Base-by-base conservation (phyloP, 1,140 invertebrate genomes). In the Eulimnadia texana region DNA sequence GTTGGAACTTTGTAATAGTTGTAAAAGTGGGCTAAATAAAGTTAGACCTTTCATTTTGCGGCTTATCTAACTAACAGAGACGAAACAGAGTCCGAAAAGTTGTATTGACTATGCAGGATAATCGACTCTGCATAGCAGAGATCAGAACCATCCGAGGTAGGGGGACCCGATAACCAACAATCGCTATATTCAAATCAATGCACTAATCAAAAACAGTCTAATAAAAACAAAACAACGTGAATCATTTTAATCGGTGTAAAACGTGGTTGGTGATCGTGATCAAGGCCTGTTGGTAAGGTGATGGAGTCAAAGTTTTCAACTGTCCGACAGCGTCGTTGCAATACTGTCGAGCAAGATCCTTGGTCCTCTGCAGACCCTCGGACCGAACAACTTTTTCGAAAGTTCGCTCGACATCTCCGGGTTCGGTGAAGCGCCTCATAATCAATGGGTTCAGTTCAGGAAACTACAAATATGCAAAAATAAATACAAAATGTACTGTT, bases 381-480 rank as follows among this genome's bases (percentile, higher is more conserved):
- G 88, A 91, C 71, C 90, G 86, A 72, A 91, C 87, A 2, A 98
- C 93, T 65, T 88, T 75, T 69, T 94, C 84, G 67, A 92, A 90
- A 1, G 94, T 93, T 70, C 82, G 85, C 71, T 93, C 86, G 9
- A 95, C 91, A 74, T 98, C 95, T 0, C 92, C 93, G 0, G 87
- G 81, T 69, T 93, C 84, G 76, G 85, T 84, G 75, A 98, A 98
- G 64, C 93, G 82, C 67, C 94, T 80, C 87, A 94, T 91, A 67
- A 98, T 97, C 86, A 98, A 89, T 29, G 89, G 84, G 73, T 96
- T 93, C 53, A 98, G 74, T 72, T 97, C 90, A 24, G 93, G 91
- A 75, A 85, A 96, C 90, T 94, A 74, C 60, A 81, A 82, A 66
- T 53, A 47, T 42, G 6, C 66, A 67, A 47, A 63, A n/a, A 58